phyloP scores from a whole-genome alignment of 2,113 vertebrate species.

The Pterocles burchelli region DNA sequence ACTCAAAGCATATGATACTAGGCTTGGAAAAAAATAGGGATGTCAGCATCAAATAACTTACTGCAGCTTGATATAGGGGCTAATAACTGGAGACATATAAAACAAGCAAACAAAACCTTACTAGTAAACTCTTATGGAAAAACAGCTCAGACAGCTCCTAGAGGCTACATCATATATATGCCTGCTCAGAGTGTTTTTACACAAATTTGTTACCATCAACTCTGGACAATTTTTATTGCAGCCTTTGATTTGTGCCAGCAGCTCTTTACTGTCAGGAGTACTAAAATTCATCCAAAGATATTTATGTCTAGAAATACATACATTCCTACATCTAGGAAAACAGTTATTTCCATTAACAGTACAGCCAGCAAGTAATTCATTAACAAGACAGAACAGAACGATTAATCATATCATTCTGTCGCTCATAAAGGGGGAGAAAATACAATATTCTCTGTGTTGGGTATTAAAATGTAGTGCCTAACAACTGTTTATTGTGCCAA shows the following conservation, averaged over 20 bases:
- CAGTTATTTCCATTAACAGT: constrained; percentile 18
- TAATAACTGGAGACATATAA: not conserved
- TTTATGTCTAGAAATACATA: not conserved
- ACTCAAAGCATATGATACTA: not conserved
- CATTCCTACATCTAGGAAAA: not conserved
- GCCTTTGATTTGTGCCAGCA: constrained; percentile 56
- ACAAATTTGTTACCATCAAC: constrained; percentile 32
- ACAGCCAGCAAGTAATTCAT: constrained; percentile 3
- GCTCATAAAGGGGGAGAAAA: not conserved
- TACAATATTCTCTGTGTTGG: not conserved
- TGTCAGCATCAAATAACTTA: constrained; percentile 12
- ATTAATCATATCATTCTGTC: not conserved
- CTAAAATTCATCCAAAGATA: constrained; percentile 33
- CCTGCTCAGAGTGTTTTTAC: constrained; percentile 30
- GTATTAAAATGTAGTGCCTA: not conserved
- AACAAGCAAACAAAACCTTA: not conserved
- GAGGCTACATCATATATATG: constrained; percentile 27
- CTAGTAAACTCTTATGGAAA: constrained; percentile 31
- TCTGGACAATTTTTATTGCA: constrained; percentile 29
- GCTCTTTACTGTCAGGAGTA: constrained; percentile 20
- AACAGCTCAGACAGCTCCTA: constrained; percentile 52
- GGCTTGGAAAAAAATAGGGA: not conserved
- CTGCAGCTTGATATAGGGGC: not conserved
- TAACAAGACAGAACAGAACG: not conserved
- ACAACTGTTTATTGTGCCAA: not conserved